A percentile compares a stretch with the other conserved stretches of the same genome.
phyloP scores from a whole-genome alignment of 2,113 vertebrate genomes.

The Columbina picui region DNA sequence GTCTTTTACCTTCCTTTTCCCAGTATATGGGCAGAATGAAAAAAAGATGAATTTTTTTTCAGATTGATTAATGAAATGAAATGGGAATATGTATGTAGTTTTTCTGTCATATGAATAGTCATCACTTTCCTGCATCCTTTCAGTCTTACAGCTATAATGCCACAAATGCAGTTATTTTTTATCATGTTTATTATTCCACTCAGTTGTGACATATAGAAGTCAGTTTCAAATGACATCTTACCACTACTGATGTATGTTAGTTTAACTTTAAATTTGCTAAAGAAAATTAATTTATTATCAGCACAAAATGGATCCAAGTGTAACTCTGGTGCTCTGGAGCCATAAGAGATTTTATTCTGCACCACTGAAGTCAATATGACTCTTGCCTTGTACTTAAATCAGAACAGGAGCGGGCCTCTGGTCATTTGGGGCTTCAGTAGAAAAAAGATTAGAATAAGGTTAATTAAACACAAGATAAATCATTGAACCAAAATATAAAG shows the following conservation, averaged over 20 bases:
- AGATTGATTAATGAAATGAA: neutral
- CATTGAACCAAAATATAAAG: neutral
- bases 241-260: neutral
- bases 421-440: neutral
- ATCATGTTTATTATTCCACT: neutral
- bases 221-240: neutral
- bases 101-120: neutral
- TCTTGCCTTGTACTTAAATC: neutral
- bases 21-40: neutral
- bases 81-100: neutral
- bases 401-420: neutral
- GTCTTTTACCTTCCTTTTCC: neutral
- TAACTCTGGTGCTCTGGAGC: neutral
- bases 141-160: neutral
- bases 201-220: neutral
- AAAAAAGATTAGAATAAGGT: neutral
- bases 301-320: neutral
- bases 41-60: neutral
- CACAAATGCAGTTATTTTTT: neutral
- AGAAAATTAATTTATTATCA: neutral
- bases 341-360: neutral
- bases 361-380: neutral
- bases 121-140: neutral
- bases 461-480: constrained; percentile 38
- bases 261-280: neutral